These are phyloP conservation scores for Boloria euphrosyne DNA, from an alignment of 2,888 invertebrate genomes.

Conservation along the genomic window DNA sequence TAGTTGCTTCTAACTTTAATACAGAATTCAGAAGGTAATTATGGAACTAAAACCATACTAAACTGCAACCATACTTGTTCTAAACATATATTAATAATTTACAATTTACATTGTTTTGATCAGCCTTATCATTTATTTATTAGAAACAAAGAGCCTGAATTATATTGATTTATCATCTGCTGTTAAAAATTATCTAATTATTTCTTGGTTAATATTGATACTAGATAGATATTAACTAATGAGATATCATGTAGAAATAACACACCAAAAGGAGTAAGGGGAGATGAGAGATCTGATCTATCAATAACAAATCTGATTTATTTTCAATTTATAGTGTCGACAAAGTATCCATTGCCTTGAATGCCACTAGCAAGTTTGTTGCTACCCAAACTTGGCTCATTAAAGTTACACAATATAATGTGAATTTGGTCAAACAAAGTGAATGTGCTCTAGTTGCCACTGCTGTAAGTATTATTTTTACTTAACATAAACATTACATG, in stretches of 20 bases:
- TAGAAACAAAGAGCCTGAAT: not conserved
- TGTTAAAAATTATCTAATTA: too few species aligned
- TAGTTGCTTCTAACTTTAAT: conserved; percentile 88
- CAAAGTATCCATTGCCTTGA: conserved; percentile 87
- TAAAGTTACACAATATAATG: conserved; percentile 88
- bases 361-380: conserved; percentile 86
- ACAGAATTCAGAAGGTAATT: conserved; percentile 87
- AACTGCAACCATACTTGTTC: not conserved
- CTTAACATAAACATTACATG: too few species aligned
- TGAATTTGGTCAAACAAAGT: conserved; percentile 89
- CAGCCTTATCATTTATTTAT: too few species aligned
- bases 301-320: too few species aligned
- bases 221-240: too few species aligned
- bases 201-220: too few species aligned
- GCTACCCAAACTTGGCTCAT: conserved; percentile 95
- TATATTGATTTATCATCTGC: too few species aligned
- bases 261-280: too few species aligned
- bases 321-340: conserved; percentile 80
- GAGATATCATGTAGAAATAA: too few species aligned
- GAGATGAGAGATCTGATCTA: too few species aligned
- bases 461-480: conserved; percentile 67
- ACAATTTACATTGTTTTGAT: too few species aligned
- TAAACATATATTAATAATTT: too few species aligned
- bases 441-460: conserved; percentile 90
- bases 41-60: not conserved